Conservation (phyloP, 2,113 vertebrate species). For the Nerophis ophidion region DNA sequence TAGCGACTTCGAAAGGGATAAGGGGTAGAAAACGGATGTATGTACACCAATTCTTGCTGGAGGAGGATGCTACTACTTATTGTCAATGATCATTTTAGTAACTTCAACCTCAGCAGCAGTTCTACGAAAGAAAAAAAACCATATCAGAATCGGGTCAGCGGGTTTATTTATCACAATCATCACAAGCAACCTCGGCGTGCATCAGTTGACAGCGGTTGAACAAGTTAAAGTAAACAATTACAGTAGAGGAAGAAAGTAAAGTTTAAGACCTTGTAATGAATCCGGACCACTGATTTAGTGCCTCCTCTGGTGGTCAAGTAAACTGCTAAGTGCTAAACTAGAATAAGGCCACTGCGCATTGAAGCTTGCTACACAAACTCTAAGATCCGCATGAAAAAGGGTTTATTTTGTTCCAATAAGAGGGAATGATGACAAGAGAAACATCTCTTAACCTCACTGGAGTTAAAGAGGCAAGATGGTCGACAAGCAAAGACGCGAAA, state of each 20-base stretch:
- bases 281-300: not conserved
- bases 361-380: not conserved
- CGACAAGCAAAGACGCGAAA: not conserved
- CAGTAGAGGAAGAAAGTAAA: not conserved
- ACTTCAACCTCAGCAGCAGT: no score
- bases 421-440: slow-evolving; percentile 46
- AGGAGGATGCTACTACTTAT: no score
- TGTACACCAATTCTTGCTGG: no score
- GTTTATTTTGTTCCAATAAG: slow-evolving; percentile 21
- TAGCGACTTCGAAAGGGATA: no score
- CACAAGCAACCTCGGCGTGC: not conserved
- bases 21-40: no score
- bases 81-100: no score
- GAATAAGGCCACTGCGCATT: slow-evolving; percentile 10
- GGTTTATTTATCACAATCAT: slow-evolving; percentile 4
- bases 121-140: not conserved
- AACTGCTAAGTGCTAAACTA: slow-evolving; percentile 19
- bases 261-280: not conserved
- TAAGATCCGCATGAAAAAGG: slow-evolving; percentile 2
- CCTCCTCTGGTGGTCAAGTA: not conserved
- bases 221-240: not conserved
- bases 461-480: slow-evolving; percentile 3
- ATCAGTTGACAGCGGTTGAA: not conserved
- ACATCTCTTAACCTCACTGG: not conserved
- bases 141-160: no score